Evolutionary conservation across 1,140 invertebrate species (phyloP).

Genomic region (Ganaspis sp.): DNA sequence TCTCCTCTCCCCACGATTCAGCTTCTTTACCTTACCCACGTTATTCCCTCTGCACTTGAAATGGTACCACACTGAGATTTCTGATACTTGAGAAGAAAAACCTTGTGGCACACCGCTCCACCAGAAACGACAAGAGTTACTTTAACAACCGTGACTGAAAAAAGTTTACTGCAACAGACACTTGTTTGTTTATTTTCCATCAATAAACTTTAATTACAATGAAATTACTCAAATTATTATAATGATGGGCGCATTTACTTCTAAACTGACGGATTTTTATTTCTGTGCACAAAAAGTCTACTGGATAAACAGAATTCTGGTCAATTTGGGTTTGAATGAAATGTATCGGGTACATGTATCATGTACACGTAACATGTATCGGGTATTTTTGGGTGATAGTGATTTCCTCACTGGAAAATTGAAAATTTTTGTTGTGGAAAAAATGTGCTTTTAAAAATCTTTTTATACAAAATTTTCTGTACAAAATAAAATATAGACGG

Average conservation of each 20-base stretch:
- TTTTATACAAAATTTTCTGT: no score
- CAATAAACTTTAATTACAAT: constrained; percentile 3
- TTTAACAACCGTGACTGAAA: neutral
- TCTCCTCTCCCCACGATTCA: constrained; percentile 51
- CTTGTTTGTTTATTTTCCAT: constrained; percentile 10
- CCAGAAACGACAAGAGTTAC: neutral
- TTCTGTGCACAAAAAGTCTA: no score
- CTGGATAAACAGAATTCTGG: no score
- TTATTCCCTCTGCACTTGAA: constrained; percentile 42
- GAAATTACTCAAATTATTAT: constrained; percentile 3
- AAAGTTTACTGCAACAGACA: neutral
- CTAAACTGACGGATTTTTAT: neutral
- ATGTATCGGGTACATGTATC: no score
- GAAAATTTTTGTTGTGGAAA: no score
- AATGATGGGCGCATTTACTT: neutral
- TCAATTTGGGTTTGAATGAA: no score
- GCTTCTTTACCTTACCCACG: constrained; percentile 44
- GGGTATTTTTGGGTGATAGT: no score
- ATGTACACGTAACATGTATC: no score
- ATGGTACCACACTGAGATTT: constrained; percentile 12
- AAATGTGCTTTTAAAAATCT: no score
- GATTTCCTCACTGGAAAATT: no score
- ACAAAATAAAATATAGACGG: no score
- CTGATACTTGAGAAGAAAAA: constrained; percentile 10
- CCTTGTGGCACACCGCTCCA: neutral